Conservation (phyloP, 2,113 vertebrate genomes). For the Hemibagrus wyckioides region DNA sequence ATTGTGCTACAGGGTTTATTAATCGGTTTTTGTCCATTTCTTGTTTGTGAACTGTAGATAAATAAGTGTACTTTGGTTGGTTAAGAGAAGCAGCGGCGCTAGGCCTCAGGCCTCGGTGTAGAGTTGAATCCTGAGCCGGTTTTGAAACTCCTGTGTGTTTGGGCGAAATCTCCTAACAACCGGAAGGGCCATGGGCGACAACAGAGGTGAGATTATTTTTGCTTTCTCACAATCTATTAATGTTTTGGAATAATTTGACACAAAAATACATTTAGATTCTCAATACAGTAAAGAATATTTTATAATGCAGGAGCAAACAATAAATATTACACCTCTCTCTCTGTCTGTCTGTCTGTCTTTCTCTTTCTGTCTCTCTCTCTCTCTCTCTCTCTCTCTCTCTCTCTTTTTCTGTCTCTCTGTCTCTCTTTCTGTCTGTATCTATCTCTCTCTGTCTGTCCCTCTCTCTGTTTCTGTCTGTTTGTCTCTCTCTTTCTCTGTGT, state of each 20-base stretch:
- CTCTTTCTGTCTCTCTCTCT: too few relatives aligned
- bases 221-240: neutral
- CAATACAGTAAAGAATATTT: neutral
- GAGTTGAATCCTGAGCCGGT: slow-evolving; percentile 65
- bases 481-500: too few relatives aligned
- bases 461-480: too few relatives aligned
- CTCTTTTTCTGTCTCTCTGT: too few relatives aligned
- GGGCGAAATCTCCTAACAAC: too few relatives aligned
- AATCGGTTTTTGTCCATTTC: neutral
- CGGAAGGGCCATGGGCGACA: slow-evolving; percentile 78
- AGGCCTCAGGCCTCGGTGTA: slow-evolving; percentile 78
- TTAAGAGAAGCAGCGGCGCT: slow-evolving; percentile 54
- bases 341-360: neutral
- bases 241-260: neutral
- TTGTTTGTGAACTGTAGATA: slow-evolving; percentile 25
- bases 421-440: too few relatives aligned
- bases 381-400: neutral
- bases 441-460: too few relatives aligned
- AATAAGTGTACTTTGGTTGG: neutral
- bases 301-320: neutral
- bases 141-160: slow-evolving; percentile 47
- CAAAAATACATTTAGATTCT: neutral
- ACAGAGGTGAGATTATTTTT: slow-evolving; percentile 70
- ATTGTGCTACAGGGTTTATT: neutral
- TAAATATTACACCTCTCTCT: neutral